Conservation (phyloP, 1,140 invertebrate species). For the Drosophila pachea region DNA sequence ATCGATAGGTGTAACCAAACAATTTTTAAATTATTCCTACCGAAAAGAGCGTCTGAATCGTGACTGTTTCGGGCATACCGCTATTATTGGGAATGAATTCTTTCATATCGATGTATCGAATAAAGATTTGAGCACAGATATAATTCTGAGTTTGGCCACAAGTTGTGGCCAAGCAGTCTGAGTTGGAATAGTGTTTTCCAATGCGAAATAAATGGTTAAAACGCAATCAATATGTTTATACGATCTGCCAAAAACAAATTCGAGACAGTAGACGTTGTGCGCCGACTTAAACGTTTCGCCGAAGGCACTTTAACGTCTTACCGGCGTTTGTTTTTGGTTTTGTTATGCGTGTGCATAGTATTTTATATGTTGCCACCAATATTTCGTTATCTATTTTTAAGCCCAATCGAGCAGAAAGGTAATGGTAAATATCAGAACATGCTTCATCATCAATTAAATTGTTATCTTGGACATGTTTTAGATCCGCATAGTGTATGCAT, state of each 20-base stretch:
- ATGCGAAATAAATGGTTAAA: conserved; percentile 42
- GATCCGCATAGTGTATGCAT: conserved; percentile 84
- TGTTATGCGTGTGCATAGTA: conserved; percentile 82
- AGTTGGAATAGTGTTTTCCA: conserved; percentile 49
- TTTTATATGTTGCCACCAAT: conserved; percentile 84
- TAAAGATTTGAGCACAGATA: not conserved
- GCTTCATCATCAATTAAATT: not conserved
- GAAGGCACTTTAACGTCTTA: conserved; percentile 84
- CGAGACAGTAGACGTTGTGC: conserved; percentile 79
- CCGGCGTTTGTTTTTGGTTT: conserved; percentile 83
- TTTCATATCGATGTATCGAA: conserved; percentile 37
- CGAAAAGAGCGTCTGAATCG: not conserved
- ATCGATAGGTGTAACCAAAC: too few relatives aligned
- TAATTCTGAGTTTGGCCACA: conserved; percentile 45
- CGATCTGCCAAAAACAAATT: conserved; percentile 78
- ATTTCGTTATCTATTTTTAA: conserved; percentile 82
- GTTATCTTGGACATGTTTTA: conserved; percentile 41
- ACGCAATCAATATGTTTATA: conserved; percentile 65
- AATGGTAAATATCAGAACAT: conserved; percentile 42
- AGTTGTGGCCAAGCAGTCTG: conserved; percentile 37
- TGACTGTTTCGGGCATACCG: not conserved
- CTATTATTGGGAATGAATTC: not conserved
- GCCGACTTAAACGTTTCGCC: conserved; percentile 81
- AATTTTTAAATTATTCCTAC: not conserved
- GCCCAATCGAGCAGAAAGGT: conserved; percentile 78